These are phyloP conservation scores for Thymelicus lineola DNA, from an alignment of 2,888 invertebrate genomes.

Conservation along the genomic window DNA sequence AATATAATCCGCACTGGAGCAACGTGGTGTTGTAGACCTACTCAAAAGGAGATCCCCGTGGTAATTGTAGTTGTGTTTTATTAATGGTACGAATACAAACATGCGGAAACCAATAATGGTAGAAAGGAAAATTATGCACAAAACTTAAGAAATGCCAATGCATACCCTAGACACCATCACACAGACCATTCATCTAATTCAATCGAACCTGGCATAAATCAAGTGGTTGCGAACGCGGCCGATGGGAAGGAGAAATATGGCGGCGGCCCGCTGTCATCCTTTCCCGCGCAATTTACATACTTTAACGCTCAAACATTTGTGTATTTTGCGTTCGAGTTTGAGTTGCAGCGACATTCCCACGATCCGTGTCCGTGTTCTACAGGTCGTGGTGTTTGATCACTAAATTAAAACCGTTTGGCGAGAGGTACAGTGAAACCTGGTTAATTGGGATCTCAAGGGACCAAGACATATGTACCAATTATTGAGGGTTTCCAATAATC, in stretches of 20 bases:
- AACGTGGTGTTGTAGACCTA: too few relatives aligned
- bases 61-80: too few relatives aligned
- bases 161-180: slow-evolving; percentile 44
- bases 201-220: slow-evolving; percentile 45
- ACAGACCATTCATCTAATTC: slow-evolving; percentile 58
- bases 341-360: slow-evolving; percentile 54
- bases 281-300: slow-evolving; percentile 65
- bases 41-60: too few relatives aligned
- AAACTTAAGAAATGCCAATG: slow-evolving; percentile 8
- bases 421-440: too few relatives aligned
- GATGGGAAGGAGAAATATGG: slow-evolving; percentile 54
- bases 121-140: background rate
- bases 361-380: slow-evolving; percentile 38
- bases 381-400: slow-evolving; percentile 29
- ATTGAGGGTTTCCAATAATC: too few relatives aligned
- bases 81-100: background rate
- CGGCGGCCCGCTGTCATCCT: slow-evolving; percentile 56
- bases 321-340: slow-evolving; percentile 51
- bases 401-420: slow-evolving; percentile 27
- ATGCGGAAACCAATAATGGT: background rate
- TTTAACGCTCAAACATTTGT: slow-evolving; percentile 33
- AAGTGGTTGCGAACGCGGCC: slow-evolving; percentile 38
- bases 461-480: too few relatives aligned
- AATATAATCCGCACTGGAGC: too few relatives aligned
- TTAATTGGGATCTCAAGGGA: too few relatives aligned